Base-by-base conservation (phyloP, 2,113 vertebrate genomes). In the Candoia aspera region DNA sequence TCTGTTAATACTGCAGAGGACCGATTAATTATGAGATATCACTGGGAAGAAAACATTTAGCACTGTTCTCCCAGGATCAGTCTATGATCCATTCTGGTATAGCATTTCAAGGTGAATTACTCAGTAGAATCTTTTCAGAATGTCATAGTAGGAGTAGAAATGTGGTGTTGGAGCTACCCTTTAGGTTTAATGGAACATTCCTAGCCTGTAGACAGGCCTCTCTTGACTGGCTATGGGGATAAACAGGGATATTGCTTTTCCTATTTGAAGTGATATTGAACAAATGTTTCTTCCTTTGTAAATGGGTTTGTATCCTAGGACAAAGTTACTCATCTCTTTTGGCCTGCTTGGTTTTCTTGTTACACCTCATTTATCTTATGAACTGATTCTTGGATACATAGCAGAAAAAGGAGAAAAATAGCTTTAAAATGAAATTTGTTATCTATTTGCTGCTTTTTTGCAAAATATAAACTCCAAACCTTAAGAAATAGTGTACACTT, bases 11-110 rank as follows among this genome's bases (percentile, higher is more conserved):
- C 55, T 21, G 8, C 54, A 59, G 54, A 62, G 57, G 12, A n/a
- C 62, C 58, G 24, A 54, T 73, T 73, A 60, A 85, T 91, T 91
- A 57, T 57, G 59, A 86, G 46, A 57, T 53, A 87, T 87, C 23
- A 46, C 33, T 87, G 13, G 17, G 57, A 17, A 46, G 11, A 73
- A 4, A 79, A 73, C 33, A 84, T 55, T 33, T 46, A 33, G 13
- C 23, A 29, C 57, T 12, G 23, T 57, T 17, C 49, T 87, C 15
- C 12, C 53, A 87, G 85, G 15, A 73, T 57, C 23, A 46, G 49
- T 23, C 53, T n/a, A 60, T 91, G 17, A n/a, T 17, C 10, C 37
- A 21, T 87, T 87, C 24, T 29, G 54, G n/a, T 17, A 42, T 68
- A 91, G 42, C 21, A 57, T 55, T 90, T 90, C n/a, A 57, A 54